Conservation (phyloP, 2,888 invertebrate species). For the Halocaridina rubra region DNA sequence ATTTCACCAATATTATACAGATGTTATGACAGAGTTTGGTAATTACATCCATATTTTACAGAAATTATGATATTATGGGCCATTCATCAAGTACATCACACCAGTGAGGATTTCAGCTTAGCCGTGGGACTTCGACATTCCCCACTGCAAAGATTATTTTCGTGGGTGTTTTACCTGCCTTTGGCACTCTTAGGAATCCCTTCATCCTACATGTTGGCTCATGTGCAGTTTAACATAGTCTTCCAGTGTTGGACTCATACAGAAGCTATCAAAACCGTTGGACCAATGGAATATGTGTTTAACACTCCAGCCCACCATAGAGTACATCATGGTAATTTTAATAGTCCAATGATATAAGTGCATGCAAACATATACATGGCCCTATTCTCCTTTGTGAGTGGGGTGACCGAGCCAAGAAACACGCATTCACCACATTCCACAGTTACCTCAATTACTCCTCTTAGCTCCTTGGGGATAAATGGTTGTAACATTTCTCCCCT, state of each 20-base stretch:
- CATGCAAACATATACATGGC: too few relatives aligned
- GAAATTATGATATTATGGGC: constrained; percentile 90
- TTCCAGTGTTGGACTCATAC: constrained; percentile 97
- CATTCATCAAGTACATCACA: constrained; percentile 91
- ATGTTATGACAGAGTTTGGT: not conserved
- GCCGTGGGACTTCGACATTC: constrained; percentile 86
- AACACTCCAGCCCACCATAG: constrained; percentile 92
- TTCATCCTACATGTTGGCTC: constrained; percentile 82
- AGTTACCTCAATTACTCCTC: too few relatives aligned
- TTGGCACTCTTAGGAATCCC: constrained; percentile 78
- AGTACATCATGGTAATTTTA: constrained; percentile 80
- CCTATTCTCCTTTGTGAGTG: too few relatives aligned
- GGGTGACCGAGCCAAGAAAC: too few relatives aligned
- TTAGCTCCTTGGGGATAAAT: too few relatives aligned
- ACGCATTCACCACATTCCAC: too few relatives aligned
- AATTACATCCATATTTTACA: not conserved
- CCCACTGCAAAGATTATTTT: constrained; percentile 73
- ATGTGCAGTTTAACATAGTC: constrained; percentile 88
- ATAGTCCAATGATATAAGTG: too few relatives aligned
- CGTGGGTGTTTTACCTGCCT: constrained; percentile 68
- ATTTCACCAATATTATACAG: not conserved
- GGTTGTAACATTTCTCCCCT: too few relatives aligned
- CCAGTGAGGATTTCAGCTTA: constrained; percentile 89
- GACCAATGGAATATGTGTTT: constrained; percentile 86
- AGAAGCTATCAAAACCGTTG: constrained; percentile 81